Base-by-base conservation (phyloP, 2,888 invertebrate genomes). In the Hypomecis punctinalis region DNA sequence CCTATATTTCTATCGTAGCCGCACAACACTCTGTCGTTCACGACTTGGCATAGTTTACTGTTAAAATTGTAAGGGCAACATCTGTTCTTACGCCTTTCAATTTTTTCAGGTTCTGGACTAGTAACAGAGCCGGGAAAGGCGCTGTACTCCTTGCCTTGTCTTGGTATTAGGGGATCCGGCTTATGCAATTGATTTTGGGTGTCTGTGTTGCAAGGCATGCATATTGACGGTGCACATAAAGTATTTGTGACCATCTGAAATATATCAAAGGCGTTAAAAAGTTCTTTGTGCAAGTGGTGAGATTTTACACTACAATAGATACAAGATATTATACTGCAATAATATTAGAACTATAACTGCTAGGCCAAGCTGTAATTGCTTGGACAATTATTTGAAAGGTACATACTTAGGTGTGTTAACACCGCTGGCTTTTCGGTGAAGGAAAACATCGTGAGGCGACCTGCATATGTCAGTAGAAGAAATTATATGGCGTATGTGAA, bases 21-120 rank as follows among this genome's bases (percentile, higher is more conserved):
- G 68, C 91, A 91, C 10, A 90, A 73, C 0, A 86, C 13, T 72
- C 89, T 82, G 46, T 90, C 85, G 33, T 85, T 85, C 3, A 90
- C 73, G n/a, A 70, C 57, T 77, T 75, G 80, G 60, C 91, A 91
- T 11, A 80, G 47, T 8, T 59, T 79, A 47, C 84, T 75, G 48
- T 90, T 82, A 61, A 88, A 90, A 37, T 87, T 78, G 56, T 91
- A 91, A 0, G 90, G 89, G 63, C 90, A 90, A 64, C 91, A 91
- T 5, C 74, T 76, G 5, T 73, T 85, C 49, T 76, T 73, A 10
- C 61, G 73, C 39, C 51, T 55, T 23, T n/a, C 6, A 23, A 23
- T 37, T 9, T 9, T 37, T n/a, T 9, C 36, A 11, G 36, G 10
- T 1, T 0, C 36, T 9, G 37, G 11, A 13, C 1, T 10, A 1